Conservation (phyloP, 2,888 invertebrate species). For the Rutpela maculata region DNA sequence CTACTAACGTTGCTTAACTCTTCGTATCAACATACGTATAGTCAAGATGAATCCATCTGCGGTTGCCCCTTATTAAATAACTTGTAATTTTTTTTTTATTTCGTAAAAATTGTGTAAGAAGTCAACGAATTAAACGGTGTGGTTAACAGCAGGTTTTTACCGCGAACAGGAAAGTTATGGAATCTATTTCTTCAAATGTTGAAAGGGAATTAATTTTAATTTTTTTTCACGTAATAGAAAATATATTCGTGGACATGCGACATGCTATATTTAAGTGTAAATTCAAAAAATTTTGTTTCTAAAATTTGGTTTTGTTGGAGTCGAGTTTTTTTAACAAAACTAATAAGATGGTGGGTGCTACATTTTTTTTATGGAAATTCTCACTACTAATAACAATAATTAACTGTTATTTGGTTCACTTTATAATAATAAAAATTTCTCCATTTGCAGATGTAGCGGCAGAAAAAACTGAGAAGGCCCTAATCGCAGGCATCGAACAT, state of each 20-base stretch:
- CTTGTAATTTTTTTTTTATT: too few species aligned
- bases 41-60: too few species aligned
- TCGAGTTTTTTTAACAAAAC: neutral
- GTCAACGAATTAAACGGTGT: too few species aligned
- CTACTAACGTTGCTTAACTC: too few species aligned
- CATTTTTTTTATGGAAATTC: too few species aligned
- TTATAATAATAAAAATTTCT: neutral
- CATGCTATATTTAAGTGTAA: neutral
- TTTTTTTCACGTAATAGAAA: neutral
- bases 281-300: neutral
- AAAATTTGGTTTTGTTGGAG: neutral
- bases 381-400: too few species aligned
- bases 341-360: neutral
- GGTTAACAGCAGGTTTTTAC: too few species aligned
- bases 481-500: constrained; percentile 90
- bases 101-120: too few species aligned
- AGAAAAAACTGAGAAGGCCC: constrained; percentile 89
- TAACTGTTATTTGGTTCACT: too few species aligned
- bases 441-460: constrained; percentile 86
- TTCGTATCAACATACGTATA: too few species aligned
- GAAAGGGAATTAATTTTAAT: neutral
- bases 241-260: neutral
- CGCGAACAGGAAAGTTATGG: neutral
- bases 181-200: neutral
- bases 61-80: too few species aligned